Evolutionary conservation across 2,797 vertebrate genomes (phyloP).

Genomic region (Glyptemys insculpta): DNA sequence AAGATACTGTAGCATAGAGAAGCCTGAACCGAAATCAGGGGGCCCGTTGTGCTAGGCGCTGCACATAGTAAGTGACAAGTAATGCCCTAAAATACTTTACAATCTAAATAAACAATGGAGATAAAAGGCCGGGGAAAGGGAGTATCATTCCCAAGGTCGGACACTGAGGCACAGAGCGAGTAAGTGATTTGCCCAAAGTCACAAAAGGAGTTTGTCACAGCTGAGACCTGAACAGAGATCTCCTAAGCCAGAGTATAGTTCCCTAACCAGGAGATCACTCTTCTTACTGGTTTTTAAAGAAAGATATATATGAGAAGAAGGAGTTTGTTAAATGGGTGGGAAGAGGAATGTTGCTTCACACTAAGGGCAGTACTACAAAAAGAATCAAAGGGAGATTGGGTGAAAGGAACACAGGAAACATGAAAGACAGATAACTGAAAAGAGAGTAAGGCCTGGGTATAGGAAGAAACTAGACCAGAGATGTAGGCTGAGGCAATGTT

Average conservation of each 20-base stretch:
- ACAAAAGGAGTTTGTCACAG: not conserved
- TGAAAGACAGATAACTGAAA: not conserved
- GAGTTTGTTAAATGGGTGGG: fast-evolving
- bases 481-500: not conserved
- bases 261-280: not conserved
- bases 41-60: not conserved
- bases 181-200: not conserved
- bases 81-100: not conserved
- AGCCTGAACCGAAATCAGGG: not conserved
- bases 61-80: not conserved
- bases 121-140: fast-evolving
- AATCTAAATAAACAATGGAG: not conserved
- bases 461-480: not conserved
- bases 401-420: not conserved
- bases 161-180: not conserved
- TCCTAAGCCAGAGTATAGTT: not conserved
- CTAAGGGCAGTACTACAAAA: not conserved
- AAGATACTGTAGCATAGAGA: not conserved
- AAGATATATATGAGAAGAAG: not conserved
- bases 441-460: fast-evolving
- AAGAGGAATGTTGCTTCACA: not conserved
- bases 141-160: not conserved
- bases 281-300: not conserved
- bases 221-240: not conserved
- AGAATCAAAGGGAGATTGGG: not conserved